These are phyloP conservation scores for Palythoa grandis DNA, from an alignment of 92 coral and sea anemone species.

Conservation along the genomic window DNA sequence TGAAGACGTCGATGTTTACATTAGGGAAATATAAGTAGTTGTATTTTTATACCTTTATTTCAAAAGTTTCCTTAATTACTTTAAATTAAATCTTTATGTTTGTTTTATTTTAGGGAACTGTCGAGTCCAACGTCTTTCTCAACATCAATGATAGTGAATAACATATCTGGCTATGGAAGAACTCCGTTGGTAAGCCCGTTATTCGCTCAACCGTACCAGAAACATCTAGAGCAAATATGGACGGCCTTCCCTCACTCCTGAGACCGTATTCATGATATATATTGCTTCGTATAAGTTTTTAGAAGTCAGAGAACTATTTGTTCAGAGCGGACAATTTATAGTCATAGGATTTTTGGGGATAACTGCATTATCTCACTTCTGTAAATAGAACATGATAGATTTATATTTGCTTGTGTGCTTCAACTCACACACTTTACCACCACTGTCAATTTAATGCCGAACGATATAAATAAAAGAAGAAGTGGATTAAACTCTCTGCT, in stretches of 20 bases:
- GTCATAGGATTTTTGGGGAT: background rate
- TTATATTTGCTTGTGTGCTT: slow-evolving; percentile 4
- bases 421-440: slow-evolving; percentile 6
- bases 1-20: no score
- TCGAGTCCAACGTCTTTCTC: slow-evolving; percentile 75
- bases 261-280: background rate
- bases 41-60: no score
- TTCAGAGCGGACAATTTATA: slow-evolving; percentile 5
- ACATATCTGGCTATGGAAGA: slow-evolving; percentile 81
- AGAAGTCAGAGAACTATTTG: slow-evolving; percentile 5
- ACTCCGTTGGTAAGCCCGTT: slow-evolving; percentile 73
- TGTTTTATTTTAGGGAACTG: slow-evolving; percentile 55
- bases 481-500: slow-evolving; percentile 45
- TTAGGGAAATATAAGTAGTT: no score
- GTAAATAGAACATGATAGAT: slow-evolving; percentile 24
- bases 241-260: slow-evolving; percentile 42
- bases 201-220: slow-evolving; percentile 38
- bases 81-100: no score
- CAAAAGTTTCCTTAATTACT: no score
- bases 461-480: slow-evolving; percentile 38
- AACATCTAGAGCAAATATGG: slow-evolving; percentile 50
- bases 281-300: background rate
- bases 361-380: background rate
- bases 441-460: slow-evolving; percentile 20
- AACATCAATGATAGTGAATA: slow-evolving; percentile 67